Evolutionary conservation across 2,888 invertebrate genomes (phyloP).

Genomic region (Apeira syringaria): DNA sequence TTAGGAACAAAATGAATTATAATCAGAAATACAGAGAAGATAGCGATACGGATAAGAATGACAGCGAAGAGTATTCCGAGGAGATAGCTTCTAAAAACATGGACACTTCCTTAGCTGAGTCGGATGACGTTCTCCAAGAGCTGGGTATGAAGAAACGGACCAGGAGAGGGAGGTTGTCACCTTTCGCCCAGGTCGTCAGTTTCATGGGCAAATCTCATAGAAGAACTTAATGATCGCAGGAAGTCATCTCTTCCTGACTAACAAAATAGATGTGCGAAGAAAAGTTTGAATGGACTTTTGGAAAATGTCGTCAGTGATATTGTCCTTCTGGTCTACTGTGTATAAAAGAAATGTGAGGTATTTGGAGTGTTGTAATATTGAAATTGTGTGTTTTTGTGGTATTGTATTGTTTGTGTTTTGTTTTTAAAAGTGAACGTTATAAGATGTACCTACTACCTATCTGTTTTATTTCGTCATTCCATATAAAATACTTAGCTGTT

Average conservation of each 20-base stretch:
- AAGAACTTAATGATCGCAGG: slow-evolving; percentile 47
- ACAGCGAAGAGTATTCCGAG: slow-evolving; percentile 62
- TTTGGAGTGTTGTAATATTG: no score
- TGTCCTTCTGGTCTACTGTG: no score
- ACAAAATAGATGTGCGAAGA: neutral
- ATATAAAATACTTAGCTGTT: no score
- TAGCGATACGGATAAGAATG: slow-evolving; percentile 61
- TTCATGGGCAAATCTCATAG: slow-evolving; percentile 69
- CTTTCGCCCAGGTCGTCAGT: slow-evolving; percentile 69
- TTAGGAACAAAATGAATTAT: slow-evolving; percentile 47
- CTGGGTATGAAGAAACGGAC: slow-evolving; percentile 55
- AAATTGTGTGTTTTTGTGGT: no score
- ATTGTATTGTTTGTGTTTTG: no score
- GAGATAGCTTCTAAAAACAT: slow-evolving; percentile 59
- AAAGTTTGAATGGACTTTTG: no score
- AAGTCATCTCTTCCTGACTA: neutral
- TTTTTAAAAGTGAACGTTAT: no score
- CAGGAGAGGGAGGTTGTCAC: slow-evolving; percentile 61
- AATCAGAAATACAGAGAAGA: slow-evolving; percentile 46
- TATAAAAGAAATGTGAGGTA: no score
- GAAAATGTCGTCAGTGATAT: neutral
- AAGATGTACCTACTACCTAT: no score
- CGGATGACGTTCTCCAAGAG: slow-evolving; percentile 59
- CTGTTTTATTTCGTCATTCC: no score
- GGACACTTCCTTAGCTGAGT: slow-evolving; percentile 60